Percentiles rank a stretch among this genome's conserved stretches.
These are phyloP conservation scores for Corythornis madagascariensis DNA, from an alignment of 2,113 vertebrate genomes.

Conservation along the genomic window DNA sequence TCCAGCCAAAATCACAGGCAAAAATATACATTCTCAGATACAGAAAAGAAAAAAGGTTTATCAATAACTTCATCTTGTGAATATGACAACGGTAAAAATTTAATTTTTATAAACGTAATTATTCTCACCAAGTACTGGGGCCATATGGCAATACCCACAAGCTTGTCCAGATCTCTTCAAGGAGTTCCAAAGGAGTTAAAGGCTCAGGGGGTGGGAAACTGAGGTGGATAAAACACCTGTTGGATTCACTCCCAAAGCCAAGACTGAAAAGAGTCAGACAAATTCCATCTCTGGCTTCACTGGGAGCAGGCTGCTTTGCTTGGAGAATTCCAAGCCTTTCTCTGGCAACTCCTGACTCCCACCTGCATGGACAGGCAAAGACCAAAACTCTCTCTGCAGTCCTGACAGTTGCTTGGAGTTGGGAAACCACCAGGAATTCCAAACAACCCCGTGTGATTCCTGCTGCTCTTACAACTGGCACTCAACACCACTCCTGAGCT, in stretches of 20 bases:
- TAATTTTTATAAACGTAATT: not conserved
- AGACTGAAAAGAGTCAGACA: not conserved
- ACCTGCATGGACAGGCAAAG: not conserved
- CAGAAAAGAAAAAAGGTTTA: not conserved
- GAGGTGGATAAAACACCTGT: not conserved
- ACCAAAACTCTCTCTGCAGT: not conserved
- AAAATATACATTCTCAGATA: not conserved
- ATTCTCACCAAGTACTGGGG: not conserved
- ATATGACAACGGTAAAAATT: not conserved
- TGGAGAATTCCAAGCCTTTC: not conserved
- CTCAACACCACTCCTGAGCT: not conserved
- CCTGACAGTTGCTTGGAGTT: not conserved
- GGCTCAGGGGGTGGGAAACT: not conserved
- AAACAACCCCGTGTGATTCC: not conserved
- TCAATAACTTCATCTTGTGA: not conserved
- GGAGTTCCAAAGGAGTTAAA: not conserved
- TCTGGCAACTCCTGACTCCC: not conserved
- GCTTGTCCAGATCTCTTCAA: not conserved
- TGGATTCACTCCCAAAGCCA: not conserved
- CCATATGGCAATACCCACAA: rapidly evolving
- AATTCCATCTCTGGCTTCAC: not conserved
- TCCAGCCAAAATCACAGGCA: not conserved
- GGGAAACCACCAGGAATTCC: not conserved
- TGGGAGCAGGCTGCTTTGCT: not conserved
- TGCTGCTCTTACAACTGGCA: not conserved